Percentiles rank a stretch among this genome's conserved stretches.
Conservation (phyloP, 2,113 vertebrate genomes). For the Oncorhynchus tshawytscha region DNA sequence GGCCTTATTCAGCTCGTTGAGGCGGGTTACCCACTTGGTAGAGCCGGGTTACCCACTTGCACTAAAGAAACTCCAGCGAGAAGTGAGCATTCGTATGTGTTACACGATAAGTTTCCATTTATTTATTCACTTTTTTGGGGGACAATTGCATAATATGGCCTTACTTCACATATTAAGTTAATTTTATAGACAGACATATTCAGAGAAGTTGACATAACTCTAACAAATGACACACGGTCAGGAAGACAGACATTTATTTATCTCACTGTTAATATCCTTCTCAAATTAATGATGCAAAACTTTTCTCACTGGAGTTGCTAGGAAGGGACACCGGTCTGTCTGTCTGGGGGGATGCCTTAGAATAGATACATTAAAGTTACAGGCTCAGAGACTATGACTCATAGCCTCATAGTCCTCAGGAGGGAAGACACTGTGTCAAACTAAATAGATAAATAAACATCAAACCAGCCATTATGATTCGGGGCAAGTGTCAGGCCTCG, state of each 20-base stretch:
- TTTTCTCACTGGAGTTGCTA: background rate
- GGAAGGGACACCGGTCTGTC: too few relatives aligned
- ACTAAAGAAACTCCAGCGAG: too few relatives aligned
- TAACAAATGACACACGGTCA: background rate
- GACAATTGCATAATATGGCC: background rate
- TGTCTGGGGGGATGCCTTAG: too few relatives aligned
- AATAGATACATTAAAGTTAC: background rate
- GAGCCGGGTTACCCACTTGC: too few relatives aligned
- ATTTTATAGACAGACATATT: background rate
- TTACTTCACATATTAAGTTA: background rate
- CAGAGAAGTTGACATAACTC: background rate
- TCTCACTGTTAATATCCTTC: background rate
- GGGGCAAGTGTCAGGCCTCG: slow-evolving; percentile 13
- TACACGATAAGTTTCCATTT: background rate
- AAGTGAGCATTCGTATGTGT: background rate
- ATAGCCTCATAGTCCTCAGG: background rate
- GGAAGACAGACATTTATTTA: background rate
- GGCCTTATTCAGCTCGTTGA: too few relatives aligned
- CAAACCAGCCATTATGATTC: slow-evolving; percentile 23
- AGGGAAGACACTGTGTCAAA: background rate
- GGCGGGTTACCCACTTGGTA: too few relatives aligned
- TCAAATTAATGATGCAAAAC: background rate
- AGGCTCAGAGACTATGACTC: background rate
- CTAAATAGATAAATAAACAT: background rate
- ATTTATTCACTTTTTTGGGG: background rate